phyloP scores from a whole-genome alignment of 2,113 vertebrate genomes.

The Tupaia chinensis region DNA sequence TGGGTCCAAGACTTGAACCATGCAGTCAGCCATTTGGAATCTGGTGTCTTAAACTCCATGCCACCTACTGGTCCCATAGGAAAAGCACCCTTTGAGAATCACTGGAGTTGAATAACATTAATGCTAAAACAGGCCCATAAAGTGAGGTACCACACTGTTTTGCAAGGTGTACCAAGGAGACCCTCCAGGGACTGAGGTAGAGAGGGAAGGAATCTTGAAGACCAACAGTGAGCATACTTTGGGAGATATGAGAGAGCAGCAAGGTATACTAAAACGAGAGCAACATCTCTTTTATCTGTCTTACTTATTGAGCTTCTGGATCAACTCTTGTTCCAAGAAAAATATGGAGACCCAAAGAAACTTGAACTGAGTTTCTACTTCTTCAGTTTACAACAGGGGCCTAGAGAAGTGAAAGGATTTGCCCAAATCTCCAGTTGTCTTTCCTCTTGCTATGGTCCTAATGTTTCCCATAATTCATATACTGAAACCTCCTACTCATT shows the following conservation, averaged over 20 bases:
- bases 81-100: not conserved
- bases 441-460: not conserved
- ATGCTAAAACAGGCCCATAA: not conserved
- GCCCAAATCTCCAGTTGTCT: not conserved
- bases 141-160: not conserved
- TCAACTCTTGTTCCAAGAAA: constrained; percentile 22
- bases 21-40: too few relatives aligned
- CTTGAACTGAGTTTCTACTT: not conserved
- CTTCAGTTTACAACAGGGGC: not conserved
- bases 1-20: too few relatives aligned
- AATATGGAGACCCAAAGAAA: not conserved
- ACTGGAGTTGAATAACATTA: not conserved
- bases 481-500: not conserved
- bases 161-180: not conserved
- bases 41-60: too few relatives aligned
- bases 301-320: not conserved
- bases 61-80: too few relatives aligned
- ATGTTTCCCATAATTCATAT: not conserved
- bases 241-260: too few relatives aligned
- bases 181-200: not conserved
- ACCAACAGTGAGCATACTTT: not conserved
- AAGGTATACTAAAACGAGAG: not conserved
- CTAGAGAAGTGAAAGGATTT: not conserved
- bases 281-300: not conserved
- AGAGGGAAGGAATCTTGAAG: not conserved